These are phyloP conservation scores for Dendrocopos noguchii DNA, from an alignment of 2,113 vertebrate species.

Conservation along the genomic window DNA sequence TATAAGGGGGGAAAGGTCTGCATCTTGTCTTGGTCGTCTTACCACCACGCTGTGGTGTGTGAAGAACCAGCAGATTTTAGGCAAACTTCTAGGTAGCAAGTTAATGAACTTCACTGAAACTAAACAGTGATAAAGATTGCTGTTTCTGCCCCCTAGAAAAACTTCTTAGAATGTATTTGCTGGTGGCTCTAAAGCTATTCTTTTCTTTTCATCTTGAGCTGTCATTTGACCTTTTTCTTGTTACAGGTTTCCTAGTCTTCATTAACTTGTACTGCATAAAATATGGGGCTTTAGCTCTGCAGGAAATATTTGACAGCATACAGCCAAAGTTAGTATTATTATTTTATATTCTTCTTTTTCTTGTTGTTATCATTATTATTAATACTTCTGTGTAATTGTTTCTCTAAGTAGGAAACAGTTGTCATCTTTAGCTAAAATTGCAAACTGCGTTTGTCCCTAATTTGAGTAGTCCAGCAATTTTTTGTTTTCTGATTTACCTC, in stretches of 20 bases:
- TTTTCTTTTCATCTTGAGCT: neutral
- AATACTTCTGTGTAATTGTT: neutral
- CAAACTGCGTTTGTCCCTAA: neutral
- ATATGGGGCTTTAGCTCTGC: conserved; percentile 93
- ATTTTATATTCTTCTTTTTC: neutral
- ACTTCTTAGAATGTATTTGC: neutral
- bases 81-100: neutral
- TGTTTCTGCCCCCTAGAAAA: neutral
- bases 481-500: neutral
- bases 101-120: neutral
- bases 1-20: neutral
- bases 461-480: neutral
- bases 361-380: neutral
- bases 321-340: conserved; percentile 91
- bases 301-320: conserved; percentile 97
- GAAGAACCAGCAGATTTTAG: neutral
- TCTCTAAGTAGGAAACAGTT: neutral
- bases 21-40: neutral
- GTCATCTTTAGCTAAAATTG: neutral
- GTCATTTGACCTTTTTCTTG: conserved; percentile 31
- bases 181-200: neutral
- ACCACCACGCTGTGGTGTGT: fast-evolving
- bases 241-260: conserved; percentile 95
- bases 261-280: conserved; percentile 94
- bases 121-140: neutral